Evolutionary conservation across 2,113 vertebrate species (phyloP).

Genomic region (Catharus bicknelli): DNA sequence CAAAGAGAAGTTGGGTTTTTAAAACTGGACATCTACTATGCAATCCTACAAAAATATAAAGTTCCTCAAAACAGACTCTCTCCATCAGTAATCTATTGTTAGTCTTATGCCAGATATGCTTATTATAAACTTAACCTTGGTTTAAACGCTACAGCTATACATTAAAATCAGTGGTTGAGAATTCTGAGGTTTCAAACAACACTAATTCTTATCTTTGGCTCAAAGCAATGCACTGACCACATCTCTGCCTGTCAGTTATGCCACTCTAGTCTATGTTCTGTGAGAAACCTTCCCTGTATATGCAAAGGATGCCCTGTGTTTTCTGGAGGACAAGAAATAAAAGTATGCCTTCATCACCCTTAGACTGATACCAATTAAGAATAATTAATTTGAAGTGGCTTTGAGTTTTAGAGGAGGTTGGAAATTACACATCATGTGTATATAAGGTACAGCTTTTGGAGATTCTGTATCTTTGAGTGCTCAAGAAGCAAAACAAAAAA

Average conservation of each 20-base stretch:
- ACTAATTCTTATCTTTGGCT: neutral
- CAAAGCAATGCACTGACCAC: neutral
- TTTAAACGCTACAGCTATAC: neutral
- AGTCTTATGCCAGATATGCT: neutral
- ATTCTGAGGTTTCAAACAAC: constrained; percentile 6
- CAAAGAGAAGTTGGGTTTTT: neutral
- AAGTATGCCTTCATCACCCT: neutral
- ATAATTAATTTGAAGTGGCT: neutral
- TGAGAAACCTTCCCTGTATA: neutral
- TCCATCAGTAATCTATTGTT: neutral
- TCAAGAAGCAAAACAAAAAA: neutral
- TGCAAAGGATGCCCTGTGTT: neutral
- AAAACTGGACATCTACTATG: neutral
- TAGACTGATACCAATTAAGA: neutral
- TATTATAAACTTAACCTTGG: neutral
- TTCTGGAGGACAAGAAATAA: neutral
- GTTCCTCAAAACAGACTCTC: neutral
- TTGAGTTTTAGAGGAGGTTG: neutral
- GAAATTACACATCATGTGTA: neutral
- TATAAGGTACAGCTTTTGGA: neutral
- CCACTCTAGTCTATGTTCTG: neutral
- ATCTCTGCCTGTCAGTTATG: neutral
- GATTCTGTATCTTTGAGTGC: neutral
- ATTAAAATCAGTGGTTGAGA: constrained; percentile 7
- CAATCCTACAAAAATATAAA: neutral